phyloP scores from a whole-genome alignment of 2,797 vertebrate genomes.

The Coreius guichenoti region DNA sequence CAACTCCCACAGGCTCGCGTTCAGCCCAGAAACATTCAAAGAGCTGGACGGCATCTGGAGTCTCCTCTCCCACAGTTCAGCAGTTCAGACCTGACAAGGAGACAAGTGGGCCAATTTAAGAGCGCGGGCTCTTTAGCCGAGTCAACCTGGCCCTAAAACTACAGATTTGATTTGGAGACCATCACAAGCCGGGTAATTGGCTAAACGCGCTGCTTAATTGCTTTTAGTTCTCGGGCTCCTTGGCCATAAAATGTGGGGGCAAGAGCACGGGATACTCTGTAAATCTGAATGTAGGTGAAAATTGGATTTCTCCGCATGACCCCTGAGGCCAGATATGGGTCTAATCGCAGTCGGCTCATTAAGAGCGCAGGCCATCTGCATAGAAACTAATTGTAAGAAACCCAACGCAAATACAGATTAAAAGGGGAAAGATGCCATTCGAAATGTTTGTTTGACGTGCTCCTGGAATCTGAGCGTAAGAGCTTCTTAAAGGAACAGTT shows the following conservation, averaged over 20 bases:
- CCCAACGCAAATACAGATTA: constrained; percentile 10
- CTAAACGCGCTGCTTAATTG: constrained; percentile 58
- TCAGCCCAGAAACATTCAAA: constrained; percentile 12
- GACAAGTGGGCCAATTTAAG: constrained; percentile 61
- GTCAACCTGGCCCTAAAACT: constrained; percentile 53
- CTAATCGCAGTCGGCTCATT: constrained; percentile 49
- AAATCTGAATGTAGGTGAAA: constrained; percentile 63
- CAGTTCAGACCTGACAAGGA: constrained; percentile 61
- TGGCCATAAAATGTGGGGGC: constrained; percentile 48
- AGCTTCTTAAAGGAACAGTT: background rate
- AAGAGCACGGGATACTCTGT: constrained; percentile 30
- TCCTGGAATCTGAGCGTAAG: background rate
- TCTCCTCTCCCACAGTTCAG: constrained; percentile 43
- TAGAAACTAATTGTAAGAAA: constrained; percentile 25
- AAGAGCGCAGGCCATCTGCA: constrained; percentile 52
- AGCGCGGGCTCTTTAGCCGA: constrained; percentile 55
- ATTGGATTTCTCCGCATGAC: constrained; percentile 56
- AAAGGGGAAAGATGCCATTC: background rate
- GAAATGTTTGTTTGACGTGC: background rate
- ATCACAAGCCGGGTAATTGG: constrained; percentile 57
- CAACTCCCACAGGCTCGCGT: background rate
- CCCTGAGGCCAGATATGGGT: constrained; percentile 51
- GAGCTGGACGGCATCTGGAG: background rate
- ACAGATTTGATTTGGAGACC: constrained; percentile 60
- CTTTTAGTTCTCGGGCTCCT: constrained; percentile 56